Evolutionary conservation across 2,888 invertebrate species (phyloP), one percentile per base, ranked within the genome.

Genomic region (Panopea generosa): DNA sequence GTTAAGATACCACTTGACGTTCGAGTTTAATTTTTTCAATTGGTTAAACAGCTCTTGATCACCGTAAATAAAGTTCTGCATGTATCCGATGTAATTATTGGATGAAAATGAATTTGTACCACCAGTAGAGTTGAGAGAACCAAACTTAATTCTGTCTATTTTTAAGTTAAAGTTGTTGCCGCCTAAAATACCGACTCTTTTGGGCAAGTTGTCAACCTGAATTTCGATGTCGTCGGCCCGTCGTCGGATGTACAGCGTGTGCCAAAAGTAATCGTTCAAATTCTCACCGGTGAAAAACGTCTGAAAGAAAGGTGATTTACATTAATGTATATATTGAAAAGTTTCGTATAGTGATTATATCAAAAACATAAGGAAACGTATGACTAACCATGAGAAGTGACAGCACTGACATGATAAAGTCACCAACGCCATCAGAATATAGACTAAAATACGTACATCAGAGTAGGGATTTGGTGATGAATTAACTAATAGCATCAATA

Each of bases 191-290:
- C 76, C 89, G 38, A 49, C 68, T 2, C 55, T 53, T 2, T 66
- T 70, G 4, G 73, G 59, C 1, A 71, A 70, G 49, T 89, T 86
- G 66, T 92, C 92, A 3, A 92, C 89, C 87, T 88, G 90, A 4
- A 89, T 77, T 49, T 89, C 83, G 24, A 92, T 47, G 27, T 90
- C 72, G 59, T 90, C 87, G 24, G 90, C 92, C 38, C 91, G 85
- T 18, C 92, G 85, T 29, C 85, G 83, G 14, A 92, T 82, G 76
- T 90, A 83, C 45, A 92, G 59, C 0, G 91, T 91, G 81, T 93
- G 93, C 93, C 93, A 93, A 27, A 86, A 65, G 43, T 89, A 83
- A 68, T 92, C 92, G 75, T 90, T 89, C 66, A 92, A 70, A 33
- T 86, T 74, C 0, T 78, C 56, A 2, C 89, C 89, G 24, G 86